A percentile compares a stretch with the other conserved stretches of the same genome.
phyloP scores from a whole-genome alignment of 2,113 vertebrate species.

The Pungitius pungitius region DNA sequence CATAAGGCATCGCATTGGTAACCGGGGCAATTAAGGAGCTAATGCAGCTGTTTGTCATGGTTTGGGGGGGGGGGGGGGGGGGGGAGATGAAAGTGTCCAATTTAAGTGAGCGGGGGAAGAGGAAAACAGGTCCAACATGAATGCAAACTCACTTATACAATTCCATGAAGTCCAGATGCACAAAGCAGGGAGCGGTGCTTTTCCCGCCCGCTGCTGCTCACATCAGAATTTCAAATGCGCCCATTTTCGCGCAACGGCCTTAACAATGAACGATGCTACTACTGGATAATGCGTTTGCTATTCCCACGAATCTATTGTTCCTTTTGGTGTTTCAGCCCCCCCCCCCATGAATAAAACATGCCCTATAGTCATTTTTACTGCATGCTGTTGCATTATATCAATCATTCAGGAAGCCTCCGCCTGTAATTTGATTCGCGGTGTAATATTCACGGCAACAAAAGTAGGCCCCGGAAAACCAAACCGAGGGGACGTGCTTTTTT shows the following conservation, averaged over 20 bases:
- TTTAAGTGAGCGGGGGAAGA: slow-evolving; percentile 37
- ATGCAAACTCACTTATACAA: slow-evolving; percentile 57
- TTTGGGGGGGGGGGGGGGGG: slow-evolving; percentile 60
- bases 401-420: slow-evolving; percentile 65
- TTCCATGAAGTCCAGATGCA: slow-evolving; percentile 54
- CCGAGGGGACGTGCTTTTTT: slow-evolving; percentile 39
- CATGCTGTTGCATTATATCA: slow-evolving; percentile 66
- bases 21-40: slow-evolving; percentile 76
- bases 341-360: slow-evolving; percentile 75
- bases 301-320: slow-evolving; percentile 42
- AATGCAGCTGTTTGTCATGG: slow-evolving; percentile 77
- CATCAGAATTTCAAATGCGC: slow-evolving; percentile 43
- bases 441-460: slow-evolving; percentile 68
- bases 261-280: slow-evolving; percentile 51
- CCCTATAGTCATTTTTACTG: slow-evolving; percentile 47
- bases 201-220: slow-evolving; percentile 6
- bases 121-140: slow-evolving; percentile 36
- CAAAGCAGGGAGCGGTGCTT: slow-evolving; percentile 23
- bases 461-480: slow-evolving; percentile 52
- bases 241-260: slow-evolving; percentile 33
- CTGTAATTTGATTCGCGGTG: slow-evolving; percentile 65
- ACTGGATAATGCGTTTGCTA: slow-evolving; percentile 49
- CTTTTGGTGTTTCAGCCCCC: slow-evolving; percentile 40
- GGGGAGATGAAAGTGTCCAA: slow-evolving; percentile 64
- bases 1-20: slow-evolving; percentile 73